These are phyloP conservation scores for Mactra quadrangularis DNA, from an alignment of 1,140 invertebrate species.

Conservation along the genomic window DNA sequence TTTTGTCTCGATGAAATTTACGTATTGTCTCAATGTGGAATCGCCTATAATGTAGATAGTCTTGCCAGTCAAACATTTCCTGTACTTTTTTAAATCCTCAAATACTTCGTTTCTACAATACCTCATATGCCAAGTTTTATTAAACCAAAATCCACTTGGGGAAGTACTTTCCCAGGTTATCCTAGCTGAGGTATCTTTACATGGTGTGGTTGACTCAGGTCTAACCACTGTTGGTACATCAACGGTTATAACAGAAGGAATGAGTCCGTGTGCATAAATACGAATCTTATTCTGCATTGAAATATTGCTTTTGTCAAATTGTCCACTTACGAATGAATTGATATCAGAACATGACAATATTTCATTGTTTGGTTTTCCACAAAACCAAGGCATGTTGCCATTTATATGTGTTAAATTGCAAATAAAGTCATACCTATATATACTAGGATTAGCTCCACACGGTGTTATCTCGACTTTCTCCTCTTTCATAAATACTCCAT, in stretches of 20 bases:
- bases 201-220: not conserved
- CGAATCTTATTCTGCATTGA: not conserved
- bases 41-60: conserved; percentile 13
- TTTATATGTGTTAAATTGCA: conserved; percentile 52
- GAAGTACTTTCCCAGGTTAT: conserved; percentile 2
- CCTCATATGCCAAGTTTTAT: conserved; percentile 14
- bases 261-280: conserved; percentile 6
- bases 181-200: not conserved
- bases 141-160: conserved; percentile 37
- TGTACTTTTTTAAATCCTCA: not conserved
- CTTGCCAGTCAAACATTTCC: conserved; percentile 18
- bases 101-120: conserved; percentile 15
- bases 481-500: conserved; percentile 18
- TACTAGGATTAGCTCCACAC: conserved; percentile 20
- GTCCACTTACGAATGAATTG: not conserved
- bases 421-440: not conserved
- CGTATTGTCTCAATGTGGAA: conserved; percentile 40
- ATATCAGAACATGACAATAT: conserved; percentile 27
- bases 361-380: conserved; percentile 29
- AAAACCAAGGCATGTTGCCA: conserved; percentile 51
- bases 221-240: not conserved
- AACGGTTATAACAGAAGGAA: not conserved
- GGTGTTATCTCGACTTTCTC: not conserved
- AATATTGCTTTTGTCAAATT: not conserved
- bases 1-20: conserved; percentile 12